phyloP scores from a whole-genome alignment of 1,140 invertebrate species.

The Cyrtorhinus lividipennis region DNA sequence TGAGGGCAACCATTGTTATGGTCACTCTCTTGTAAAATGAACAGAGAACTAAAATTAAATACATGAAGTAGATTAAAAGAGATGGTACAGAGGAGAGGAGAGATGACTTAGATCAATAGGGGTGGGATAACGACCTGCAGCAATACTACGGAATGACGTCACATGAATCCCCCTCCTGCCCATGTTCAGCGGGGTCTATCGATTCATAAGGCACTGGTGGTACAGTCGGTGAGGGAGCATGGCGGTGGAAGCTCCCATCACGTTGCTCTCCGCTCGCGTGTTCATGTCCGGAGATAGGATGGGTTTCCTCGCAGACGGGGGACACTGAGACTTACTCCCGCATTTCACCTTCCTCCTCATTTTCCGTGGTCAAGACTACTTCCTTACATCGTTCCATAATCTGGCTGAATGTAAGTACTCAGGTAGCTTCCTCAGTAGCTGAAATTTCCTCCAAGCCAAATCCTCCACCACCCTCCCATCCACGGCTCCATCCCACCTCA shows the following conservation, averaged over 20 bases:
- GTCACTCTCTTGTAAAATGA: too few species aligned
- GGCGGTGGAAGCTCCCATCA: slow-evolving; percentile 1
- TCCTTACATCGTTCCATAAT: neutral
- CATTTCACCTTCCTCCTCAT: neutral
- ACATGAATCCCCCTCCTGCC: neutral
- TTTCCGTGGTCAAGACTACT: neutral
- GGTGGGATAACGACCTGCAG: slow-evolving; percentile 14
- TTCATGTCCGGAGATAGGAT: neutral
- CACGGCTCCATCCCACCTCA: neutral
- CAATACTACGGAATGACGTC: slow-evolving; percentile 15
- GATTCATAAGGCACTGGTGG: slow-evolving; percentile 9
- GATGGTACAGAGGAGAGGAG: neutral
- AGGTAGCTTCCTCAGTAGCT: neutral
- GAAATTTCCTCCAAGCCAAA: neutral
- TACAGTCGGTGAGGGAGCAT: slow-evolving; percentile 13
- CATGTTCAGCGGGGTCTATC: neutral
- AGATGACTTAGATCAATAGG: slow-evolving; percentile 13
- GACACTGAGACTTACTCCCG: neutral
- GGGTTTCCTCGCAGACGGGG: neutral
- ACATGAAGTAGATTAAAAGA: neutral
- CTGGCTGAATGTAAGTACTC: slow-evolving; percentile 13
- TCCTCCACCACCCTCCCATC: neutral
- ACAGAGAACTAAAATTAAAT: too few species aligned
- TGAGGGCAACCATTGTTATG: too few species aligned
- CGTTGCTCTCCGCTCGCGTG: neutral